Conservation (phyloP, 2,888 invertebrate genomes). For the Eueremaeus valkanovi region DNA sequence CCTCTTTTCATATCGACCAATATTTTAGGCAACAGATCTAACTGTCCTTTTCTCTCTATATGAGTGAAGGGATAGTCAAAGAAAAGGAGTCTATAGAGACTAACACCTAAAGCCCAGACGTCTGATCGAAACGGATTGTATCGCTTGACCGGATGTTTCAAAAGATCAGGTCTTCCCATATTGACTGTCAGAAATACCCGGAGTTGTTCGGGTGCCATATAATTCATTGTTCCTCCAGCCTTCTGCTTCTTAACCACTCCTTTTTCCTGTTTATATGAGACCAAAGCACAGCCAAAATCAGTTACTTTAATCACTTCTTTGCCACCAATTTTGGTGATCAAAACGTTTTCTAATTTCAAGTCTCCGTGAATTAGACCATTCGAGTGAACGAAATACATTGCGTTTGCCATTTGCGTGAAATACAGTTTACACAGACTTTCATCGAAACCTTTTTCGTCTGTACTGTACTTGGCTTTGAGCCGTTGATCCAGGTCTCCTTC, state of each 20-base stretch:
- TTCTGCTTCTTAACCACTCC: not conserved
- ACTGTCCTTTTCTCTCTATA: too few relatives aligned
- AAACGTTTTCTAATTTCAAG: not conserved
- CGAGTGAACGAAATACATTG: not conserved
- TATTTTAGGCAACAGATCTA: not conserved
- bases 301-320: not conserved
- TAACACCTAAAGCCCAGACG: not conserved
- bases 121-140: not conserved
- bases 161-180: not conserved
- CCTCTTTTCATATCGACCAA: not conserved
- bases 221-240: not conserved
- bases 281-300: not conserved
- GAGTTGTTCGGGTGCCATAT: not conserved
- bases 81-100: not conserved
- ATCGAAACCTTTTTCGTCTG: not conserved
- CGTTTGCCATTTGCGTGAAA: not conserved
- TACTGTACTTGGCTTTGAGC: not conserved
- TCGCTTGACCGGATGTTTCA: not conserved
- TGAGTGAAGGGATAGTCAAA: not conserved
- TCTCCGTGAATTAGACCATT: slow-evolving; percentile 1
- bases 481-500: not conserved
- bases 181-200: not conserved
- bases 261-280: not conserved
- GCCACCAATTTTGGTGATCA: not conserved
- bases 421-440: not conserved